Evolutionary conservation across 1,140 invertebrate genomes (phyloP).

Genomic region (Helicoverpa zea): DNA sequence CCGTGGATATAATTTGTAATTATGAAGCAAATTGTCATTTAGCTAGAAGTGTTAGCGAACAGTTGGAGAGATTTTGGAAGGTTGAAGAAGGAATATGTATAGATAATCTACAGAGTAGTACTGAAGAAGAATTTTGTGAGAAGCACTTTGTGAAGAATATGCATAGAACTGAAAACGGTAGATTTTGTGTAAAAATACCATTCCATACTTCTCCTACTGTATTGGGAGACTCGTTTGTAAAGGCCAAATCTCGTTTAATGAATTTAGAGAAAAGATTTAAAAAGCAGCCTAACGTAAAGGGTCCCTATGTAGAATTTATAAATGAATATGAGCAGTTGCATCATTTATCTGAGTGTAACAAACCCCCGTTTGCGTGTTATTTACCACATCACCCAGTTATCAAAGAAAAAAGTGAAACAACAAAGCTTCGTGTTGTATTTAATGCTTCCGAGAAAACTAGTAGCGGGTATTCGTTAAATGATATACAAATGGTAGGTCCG

Average conservation of each 20-base stretch:
- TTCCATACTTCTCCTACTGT: constrained; percentile 28
- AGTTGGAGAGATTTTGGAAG: constrained; percentile 36
- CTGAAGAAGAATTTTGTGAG: constrained; percentile 35
- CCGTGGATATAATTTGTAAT: neutral
- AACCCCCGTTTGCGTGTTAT: constrained; percentile 57
- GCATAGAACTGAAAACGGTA: constrained; percentile 25
- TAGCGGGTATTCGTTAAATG: constrained; percentile 61
- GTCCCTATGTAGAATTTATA: constrained; percentile 54
- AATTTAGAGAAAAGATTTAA: constrained; percentile 53
- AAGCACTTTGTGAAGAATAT: constrained; percentile 32
- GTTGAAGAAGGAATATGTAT: constrained; percentile 24
- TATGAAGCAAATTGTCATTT: constrained; percentile 22
- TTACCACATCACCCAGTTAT: constrained; percentile 74
- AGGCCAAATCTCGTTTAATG: constrained; percentile 49
- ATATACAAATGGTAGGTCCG: constrained; percentile 68
- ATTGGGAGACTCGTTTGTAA: constrained; percentile 48
- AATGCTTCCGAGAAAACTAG: constrained; percentile 64
- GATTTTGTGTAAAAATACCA: constrained; percentile 39
- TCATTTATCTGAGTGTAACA: constrained; percentile 38
- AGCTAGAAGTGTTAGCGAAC: constrained; percentile 25
- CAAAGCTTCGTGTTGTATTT: constrained; percentile 70
- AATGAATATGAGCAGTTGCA: constrained; percentile 34
- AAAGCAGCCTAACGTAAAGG: constrained; percentile 42
- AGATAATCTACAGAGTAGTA: neutral
- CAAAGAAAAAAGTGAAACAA: constrained; percentile 58